phyloP scores from a whole-genome alignment of 2,888 invertebrate species.

The Microplitis deprimator region DNA sequence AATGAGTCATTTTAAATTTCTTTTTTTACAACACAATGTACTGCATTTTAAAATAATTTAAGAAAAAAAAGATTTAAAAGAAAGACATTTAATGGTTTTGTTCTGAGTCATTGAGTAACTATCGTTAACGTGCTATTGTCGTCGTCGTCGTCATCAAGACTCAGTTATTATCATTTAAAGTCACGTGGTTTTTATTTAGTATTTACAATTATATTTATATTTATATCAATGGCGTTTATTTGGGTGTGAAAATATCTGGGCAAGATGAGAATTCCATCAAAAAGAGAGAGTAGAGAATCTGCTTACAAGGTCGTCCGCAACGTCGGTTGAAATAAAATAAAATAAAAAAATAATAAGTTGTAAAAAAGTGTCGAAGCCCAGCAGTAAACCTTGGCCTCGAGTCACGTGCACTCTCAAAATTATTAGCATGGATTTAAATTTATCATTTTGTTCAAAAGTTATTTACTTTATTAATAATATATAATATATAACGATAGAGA shows the following conservation, averaged over 20 bases:
- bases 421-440: constrained; percentile 28
- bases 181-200: constrained; percentile 4
- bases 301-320: not conserved
- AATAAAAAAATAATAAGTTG: constrained; percentile 8
- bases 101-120: not conserved
- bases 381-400: constrained; percentile 50
- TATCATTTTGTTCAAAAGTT: constrained; percentile 21
- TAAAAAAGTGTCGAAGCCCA: constrained; percentile 23
- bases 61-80: not conserved
- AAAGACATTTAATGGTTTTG: constrained; percentile 5
- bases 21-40: not conserved
- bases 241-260: constrained; percentile 4
- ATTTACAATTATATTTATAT: not conserved
- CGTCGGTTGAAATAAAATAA: constrained; percentile 6
- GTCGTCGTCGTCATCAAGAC: not conserved
- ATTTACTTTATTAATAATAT: constrained; percentile 1
- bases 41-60: not conserved
- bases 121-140: not conserved
- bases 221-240: constrained; percentile 12
- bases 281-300: constrained; percentile 26
- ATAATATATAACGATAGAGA: not conserved
- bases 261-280: constrained; percentile 17
- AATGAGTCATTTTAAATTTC: not conserved
- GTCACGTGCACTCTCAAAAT: constrained; percentile 47
- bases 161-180: not conserved